Percentiles rank a stretch among this genome's conserved stretches.
Evolutionary conservation across 2,888 invertebrate species (phyloP).

Genomic region (Cremastobaeus sp.): DNA sequence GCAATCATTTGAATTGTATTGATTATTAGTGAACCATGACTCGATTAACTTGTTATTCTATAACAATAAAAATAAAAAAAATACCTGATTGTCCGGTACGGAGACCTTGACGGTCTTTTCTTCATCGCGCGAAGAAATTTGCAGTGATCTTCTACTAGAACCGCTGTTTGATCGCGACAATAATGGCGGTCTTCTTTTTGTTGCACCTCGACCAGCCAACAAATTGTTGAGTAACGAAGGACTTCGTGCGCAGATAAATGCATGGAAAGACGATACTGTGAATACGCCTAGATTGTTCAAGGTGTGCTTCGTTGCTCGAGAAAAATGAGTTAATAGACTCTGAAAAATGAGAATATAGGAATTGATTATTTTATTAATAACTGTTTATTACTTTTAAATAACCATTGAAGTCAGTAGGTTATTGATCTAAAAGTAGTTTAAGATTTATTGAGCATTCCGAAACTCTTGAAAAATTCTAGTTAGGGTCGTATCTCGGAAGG

Average conservation of each 20-base stretch:
- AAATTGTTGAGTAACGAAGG: slow-evolving; percentile 95
- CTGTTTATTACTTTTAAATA: no score
- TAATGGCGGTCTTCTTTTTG: slow-evolving; percentile 93
- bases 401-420: no score
- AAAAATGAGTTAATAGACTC: slow-evolving; percentile 96
- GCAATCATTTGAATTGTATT: slow-evolving; percentile 50
- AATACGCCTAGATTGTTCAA: slow-evolving; percentile 97
- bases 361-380: slow-evolving; percentile 16
- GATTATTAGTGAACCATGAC: slow-evolving; percentile 21
- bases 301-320: slow-evolving; percentile 95
- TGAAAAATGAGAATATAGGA: slow-evolving; percentile 79
- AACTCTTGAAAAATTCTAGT: no score
- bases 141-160: slow-evolving; percentile 91
- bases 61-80: slow-evolving; percentile 22
- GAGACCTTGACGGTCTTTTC: slow-evolving; percentile 94
- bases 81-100: slow-evolving; percentile 87
- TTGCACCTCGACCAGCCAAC: slow-evolving; percentile 93
- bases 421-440: no score
- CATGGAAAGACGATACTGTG: slow-evolving; percentile 98
- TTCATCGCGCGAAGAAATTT: slow-evolving; percentile 92
- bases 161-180: slow-evolving; percentile 93
- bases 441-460: no score
- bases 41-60: slow-evolving; percentile 30
- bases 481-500: no score
- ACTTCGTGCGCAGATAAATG: slow-evolving; percentile 97